Evolutionary conservation across 2,797 vertebrate genomes (phyloP), one percentile per base, ranked within the genome.

Genomic region (Decapterus maruadsi): DNA sequence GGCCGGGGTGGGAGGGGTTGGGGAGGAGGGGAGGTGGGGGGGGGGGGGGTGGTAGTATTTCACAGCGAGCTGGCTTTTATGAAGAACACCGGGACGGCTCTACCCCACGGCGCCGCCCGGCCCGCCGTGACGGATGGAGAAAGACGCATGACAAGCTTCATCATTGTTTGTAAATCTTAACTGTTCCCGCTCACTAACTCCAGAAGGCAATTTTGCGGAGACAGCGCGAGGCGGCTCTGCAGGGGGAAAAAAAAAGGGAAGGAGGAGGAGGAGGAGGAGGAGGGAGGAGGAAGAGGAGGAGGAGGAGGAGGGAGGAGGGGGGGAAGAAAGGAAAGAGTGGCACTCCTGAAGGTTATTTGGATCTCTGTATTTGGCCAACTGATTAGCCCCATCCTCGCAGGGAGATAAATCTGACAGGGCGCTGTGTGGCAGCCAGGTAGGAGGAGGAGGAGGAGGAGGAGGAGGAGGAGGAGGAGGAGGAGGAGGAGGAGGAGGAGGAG

Each of bases 91-190:
- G 94, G 96, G 96, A 97, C 96, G 96, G 84, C 84, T 89, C 90
- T 96, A 96, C 97, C 96, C 95, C 26, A 95, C 96, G 94, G 90
- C 96, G 95, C 96, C 96, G 95, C 96, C 95, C 84, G 86, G 80
- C 70, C 89, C 92, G 94, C 93, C 91, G 95, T 98, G 98, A 99
- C 97, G 97, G 96, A 99, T 98, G 97, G 97, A 95, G 96, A 97
- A 97, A 98, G 97, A 98, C 97, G 97, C 97, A 96, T 98, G 97
- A 98, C 97, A 98, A 99, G 97, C 98, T 99, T 98, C 97, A 98
- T 99, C 98, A 98, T 98, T 98, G 97, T 99, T 99, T 99, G 98
- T 99, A 99, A 99, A 99, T 99, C 98, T 99, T 99, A 99, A 99
- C 98, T 99, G 97, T 99, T 99, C 97, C 98, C 95, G 97, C 97